Evolutionary conservation across 2,888 invertebrate species (phyloP), one percentile per base, ranked within the genome.

Genomic region (Drosophila neotestacea): DNA sequence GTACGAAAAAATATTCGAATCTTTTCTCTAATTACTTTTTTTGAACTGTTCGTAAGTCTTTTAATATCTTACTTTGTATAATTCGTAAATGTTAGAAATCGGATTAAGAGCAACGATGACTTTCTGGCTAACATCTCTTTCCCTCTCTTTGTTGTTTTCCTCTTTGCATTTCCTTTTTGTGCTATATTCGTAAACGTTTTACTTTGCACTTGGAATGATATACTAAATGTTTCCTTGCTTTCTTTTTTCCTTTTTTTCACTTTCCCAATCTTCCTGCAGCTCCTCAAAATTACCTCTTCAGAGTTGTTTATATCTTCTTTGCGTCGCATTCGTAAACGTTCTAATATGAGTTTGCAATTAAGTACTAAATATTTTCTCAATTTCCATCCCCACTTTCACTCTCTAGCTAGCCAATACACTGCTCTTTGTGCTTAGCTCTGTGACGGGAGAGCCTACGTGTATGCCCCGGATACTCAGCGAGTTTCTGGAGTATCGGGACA

Each of bases 341-440:
- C 13, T 13, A 1, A 28, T 6, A 11, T 2, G 22, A 22, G 22
- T 0, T 3, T 22, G 22, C 22, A 22, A 22, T 22, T 22, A 22
- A 22, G 22, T 16, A 48, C 32, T 32, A 4, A 42, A 41, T 7
- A 1, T 11, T 41, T 3, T 47, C 38, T 4, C 10, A 16, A 13
- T 38, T 13, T 27, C 6, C 36, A 4, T 22, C 11, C 11, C 3
- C 16, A 16, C 30, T 30, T 6, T 39, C 44, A 41, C 16, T 41
- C 16, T 77, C 44, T 93, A 96, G 96, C 92, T 96, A 70, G 96
- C 96, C 28, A 97, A 97, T 92, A 96, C 96, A 34, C 91, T 97
- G 59, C 94, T 96, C 4, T 97, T 97, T 88, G 93, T 97, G 13
- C 93, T 97, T 58, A 95, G 96, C 90, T 93, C 96, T 77, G 94